These are phyloP conservation scores for Eupithecia inturbata DNA, from an alignment of 2,888 invertebrate genomes.

Conservation along the genomic window DNA sequence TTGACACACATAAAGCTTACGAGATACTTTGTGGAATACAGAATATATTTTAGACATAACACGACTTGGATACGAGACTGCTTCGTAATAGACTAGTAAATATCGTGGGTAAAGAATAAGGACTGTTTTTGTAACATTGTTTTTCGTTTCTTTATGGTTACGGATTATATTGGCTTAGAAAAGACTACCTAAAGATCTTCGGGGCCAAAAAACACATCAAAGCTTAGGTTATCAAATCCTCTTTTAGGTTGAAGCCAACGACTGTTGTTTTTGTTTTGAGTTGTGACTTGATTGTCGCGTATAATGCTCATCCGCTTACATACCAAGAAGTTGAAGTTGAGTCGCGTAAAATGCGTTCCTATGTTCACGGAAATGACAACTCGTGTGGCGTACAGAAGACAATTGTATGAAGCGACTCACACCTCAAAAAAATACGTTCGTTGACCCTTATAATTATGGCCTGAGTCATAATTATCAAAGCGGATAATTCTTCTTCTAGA, in stretches of 20 bases:
- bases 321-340: not conserved
- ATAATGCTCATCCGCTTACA: not conserved
- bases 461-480: no score
- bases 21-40: slow-evolving; percentile 38
- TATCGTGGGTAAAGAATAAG: slow-evolving; percentile 24
- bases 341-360: not conserved
- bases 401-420: not conserved
- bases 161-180: slow-evolving; percentile 1
- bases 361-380: not conserved
- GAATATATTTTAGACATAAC: slow-evolving; percentile 37
- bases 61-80: slow-evolving; percentile 31
- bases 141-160: slow-evolving; percentile 22
- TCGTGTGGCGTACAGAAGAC: not conserved
- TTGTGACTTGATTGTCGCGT: not conserved
- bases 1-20: slow-evolving; percentile 38
- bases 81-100: slow-evolving; percentile 36
- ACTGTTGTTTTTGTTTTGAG: not conserved
- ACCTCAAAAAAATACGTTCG: not conserved
- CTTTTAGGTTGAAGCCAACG: not conserved
- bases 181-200: not conserved
- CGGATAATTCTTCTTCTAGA: not conserved
- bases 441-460: no score
- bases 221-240: not conserved
- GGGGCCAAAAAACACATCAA: not conserved
- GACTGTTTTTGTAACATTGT: slow-evolving; percentile 16